These are phyloP conservation scores for Tapirus terrestris DNA, from an alignment of 2,113 vertebrate species.

Conservation along the genomic window DNA sequence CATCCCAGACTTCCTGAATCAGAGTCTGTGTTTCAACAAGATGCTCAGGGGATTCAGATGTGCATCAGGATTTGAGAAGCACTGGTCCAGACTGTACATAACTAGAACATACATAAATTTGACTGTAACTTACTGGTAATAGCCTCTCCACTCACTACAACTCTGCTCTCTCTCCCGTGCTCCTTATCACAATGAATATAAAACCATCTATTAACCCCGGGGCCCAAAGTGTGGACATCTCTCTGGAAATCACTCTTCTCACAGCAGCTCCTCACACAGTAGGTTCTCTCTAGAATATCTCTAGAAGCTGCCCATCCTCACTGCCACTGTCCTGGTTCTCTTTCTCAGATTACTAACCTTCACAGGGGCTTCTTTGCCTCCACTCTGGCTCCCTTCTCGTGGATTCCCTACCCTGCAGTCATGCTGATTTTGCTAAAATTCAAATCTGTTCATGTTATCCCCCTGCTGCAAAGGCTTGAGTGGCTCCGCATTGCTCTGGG, in stretches of 20 bases:
- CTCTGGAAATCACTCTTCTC: no score
- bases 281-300: neutral
- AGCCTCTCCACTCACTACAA: neutral
- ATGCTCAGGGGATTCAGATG: no score
- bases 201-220: neutral
- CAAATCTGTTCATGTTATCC: neutral
- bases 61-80: neutral
- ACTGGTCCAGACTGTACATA: fast-evolving
- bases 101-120: fast-evolving
- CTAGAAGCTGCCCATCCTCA: neutral
- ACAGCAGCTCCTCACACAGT: neutral
- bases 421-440: neutral
- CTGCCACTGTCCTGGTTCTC: neutral
- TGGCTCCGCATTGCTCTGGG: no score
- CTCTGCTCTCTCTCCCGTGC: neutral
- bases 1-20: neutral
- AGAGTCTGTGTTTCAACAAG: neutral
- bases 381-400: neutral
- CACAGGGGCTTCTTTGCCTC: neutral
- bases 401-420: fast-evolving
- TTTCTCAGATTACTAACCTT: no score
- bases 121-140: neutral
- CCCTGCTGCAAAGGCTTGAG: neutral
- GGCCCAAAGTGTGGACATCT: neutral
- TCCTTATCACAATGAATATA: neutral